These are phyloP conservation scores for Pollachius pollachius DNA, from an alignment of 2,113 vertebrate genomes.

Conservation along the genomic window DNA sequence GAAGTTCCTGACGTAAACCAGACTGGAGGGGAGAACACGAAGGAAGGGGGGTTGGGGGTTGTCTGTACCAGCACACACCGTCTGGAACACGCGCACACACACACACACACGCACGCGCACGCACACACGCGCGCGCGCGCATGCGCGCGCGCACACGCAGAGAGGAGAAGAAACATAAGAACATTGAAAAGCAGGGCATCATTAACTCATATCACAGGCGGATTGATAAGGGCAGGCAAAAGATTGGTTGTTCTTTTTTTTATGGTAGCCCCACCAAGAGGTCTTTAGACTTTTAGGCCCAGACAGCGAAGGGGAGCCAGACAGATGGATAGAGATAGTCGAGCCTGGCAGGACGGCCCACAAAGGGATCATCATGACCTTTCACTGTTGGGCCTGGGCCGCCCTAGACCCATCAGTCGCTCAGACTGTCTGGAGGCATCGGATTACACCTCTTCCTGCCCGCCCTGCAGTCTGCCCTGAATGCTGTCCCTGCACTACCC, in stretches of 20 bases:
- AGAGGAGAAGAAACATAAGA: conserved; percentile 4
- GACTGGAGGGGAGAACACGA: background rate
- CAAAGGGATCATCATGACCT: conserved; percentile 54
- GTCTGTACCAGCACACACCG: background rate
- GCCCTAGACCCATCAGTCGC: conserved; percentile 42
- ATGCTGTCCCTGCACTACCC: conserved; percentile 8
- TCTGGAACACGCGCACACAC: conserved; percentile 5
- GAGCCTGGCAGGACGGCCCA: conserved; percentile 17
- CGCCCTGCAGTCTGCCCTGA: background rate
- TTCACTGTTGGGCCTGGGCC: conserved; percentile 65
- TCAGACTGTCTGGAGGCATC: conserved; percentile 65
- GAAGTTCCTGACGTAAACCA: background rate
- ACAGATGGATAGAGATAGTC: conserved; percentile 21
- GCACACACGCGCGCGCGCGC: too few species aligned
- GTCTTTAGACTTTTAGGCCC: background rate
- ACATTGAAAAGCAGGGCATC: background rate
- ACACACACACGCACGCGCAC: conserved; percentile 10
- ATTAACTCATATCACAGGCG: conserved; percentile 27
- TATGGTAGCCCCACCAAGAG: background rate
- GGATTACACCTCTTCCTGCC: conserved; percentile 45
- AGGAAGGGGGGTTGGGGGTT: background rate
- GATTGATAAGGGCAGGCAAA: conserved; percentile 1
- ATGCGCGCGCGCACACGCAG: conserved; percentile 2
- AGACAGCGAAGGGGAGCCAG: background rate
- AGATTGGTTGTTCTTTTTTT: background rate